phyloP scores from a whole-genome alignment of 2,113 vertebrate species.

The Larimichthys crocea region DNA sequence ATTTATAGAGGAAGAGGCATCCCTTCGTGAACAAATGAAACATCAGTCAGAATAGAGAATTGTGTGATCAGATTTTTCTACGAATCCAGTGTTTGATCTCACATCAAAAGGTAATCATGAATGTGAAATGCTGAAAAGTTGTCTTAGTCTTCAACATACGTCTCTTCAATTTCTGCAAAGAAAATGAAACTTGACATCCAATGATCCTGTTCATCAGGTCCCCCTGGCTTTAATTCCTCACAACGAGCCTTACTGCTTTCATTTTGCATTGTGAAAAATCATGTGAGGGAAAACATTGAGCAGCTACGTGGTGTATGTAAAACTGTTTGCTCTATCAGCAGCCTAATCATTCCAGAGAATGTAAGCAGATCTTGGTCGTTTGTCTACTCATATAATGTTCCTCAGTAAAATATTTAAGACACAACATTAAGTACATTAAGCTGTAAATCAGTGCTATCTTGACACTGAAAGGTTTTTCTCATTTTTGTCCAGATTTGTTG shows the following conservation, averaged over 20 bases:
- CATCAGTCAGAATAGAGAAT: slow-evolving; percentile 66
- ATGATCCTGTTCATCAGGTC: slow-evolving; percentile 41
- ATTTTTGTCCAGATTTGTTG: slow-evolving; percentile 18
- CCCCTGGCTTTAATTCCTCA: slow-evolving; percentile 66
- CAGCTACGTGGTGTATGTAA: slow-evolving; percentile 35
- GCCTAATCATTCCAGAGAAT: slow-evolving; percentile 49
- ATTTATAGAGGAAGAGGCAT: slow-evolving; percentile 67
- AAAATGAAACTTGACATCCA: slow-evolving; percentile 44
- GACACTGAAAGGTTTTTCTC: slow-evolving; percentile 5
- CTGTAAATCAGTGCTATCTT: slow-evolving; percentile 2
- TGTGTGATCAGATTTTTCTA: slow-evolving; percentile 48
- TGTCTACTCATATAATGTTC: slow-evolving; percentile 20
- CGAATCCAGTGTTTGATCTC: slow-evolving; percentile 51
- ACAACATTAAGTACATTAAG: slow-evolving; percentile 9
- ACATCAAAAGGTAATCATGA: slow-evolving; percentile 55
- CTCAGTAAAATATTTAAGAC: slow-evolving; percentile 14
- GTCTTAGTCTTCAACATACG: slow-evolving; percentile 31
- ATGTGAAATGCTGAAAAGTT: slow-evolving; percentile 61
- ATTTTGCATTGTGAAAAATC: slow-evolving; percentile 32
- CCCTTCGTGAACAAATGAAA: slow-evolving; percentile 71
- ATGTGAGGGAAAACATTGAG: slow-evolving; percentile 22
- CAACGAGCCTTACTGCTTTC: slow-evolving; percentile 63
- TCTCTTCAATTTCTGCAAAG: slow-evolving; percentile 32
- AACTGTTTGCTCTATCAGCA: slow-evolving; percentile 26
- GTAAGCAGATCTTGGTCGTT: slow-evolving; percentile 32